These are phyloP conservation scores for Motacilla alba DNA, from an alignment of 2,113 vertebrate species.

Conservation along the genomic window DNA sequence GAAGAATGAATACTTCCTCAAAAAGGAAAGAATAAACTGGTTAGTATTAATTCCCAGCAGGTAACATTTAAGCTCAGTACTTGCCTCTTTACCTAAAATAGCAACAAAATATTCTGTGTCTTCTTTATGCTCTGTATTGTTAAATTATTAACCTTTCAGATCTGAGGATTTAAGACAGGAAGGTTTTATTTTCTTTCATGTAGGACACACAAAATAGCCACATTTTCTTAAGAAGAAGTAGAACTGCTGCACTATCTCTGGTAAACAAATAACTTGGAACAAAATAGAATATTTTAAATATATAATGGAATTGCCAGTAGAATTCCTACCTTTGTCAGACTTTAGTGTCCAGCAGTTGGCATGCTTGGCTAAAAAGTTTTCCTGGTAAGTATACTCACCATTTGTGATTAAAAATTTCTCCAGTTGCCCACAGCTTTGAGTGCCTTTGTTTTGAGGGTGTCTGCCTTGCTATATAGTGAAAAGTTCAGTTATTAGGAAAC, in stretches of 20 bases:
- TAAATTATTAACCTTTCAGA: background rate
- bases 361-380: background rate
- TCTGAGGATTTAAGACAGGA: background rate
- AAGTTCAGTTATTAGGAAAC: background rate
- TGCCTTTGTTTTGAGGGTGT: background rate
- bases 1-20: background rate
- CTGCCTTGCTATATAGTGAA: background rate
- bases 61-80: background rate
- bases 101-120: background rate
- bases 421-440: background rate
- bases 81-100: background rate
- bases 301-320: background rate
- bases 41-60: background rate
- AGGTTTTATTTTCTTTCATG: background rate
- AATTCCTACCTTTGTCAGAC: background rate
- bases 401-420: background rate
- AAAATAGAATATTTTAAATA: background rate
- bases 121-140: background rate
- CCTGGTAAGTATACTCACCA: background rate
- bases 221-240: background rate
- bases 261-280: background rate
- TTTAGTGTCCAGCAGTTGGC: background rate
- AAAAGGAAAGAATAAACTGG: background rate
- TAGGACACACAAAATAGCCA: fast-evolving
- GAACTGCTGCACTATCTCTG: background rate